Evolutionary conservation across 2,888 invertebrate genomes (phyloP), one percentile per base, ranked within the genome.

Genomic region (Cancer borealis): DNA sequence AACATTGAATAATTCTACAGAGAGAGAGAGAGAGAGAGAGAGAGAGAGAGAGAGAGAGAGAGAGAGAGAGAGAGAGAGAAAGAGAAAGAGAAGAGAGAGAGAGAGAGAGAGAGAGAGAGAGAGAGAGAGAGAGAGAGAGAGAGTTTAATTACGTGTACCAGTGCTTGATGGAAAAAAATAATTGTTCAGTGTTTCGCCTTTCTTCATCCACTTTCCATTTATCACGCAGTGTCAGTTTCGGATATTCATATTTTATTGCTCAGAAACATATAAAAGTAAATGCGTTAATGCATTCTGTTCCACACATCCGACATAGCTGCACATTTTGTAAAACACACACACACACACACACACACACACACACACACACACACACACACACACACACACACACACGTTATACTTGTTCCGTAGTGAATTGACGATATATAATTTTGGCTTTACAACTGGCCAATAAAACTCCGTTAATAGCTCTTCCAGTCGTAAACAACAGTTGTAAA

Each of bases 291-390:
- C n/a, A 73, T 73, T 73, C 73, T 0, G 73, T 73, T n/a, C 73
- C 26, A n/a, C 14, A n/a, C 73, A 73, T 26, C 21, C 8, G 26
- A 73, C 73, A 73, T 73, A n/a, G 26, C 73, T n/a, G 60, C 60
- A 60, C 10, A 30, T 79, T 79, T 79, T 79, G n/a, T 26, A 30
- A 54, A 39, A 39, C 39, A 39, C 39, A 39, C 39, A 39, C 39
- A 39, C n/a, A n/a, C 54, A 54, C 54, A 54, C 54, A 54, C 54
- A 54, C 54, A 54, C 54, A 54, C 54, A 54, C 54, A 54, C 54
- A 73, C 73, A 73, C 73, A 73, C 73, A 73, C 73, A 84, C 84
- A 84, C 84, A 84, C 84, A 84, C 30, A 84, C 84, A 84, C 84
- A 84, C 39, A 84, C 84, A 84, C 84, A 12, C 84, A 39, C 84